Percentiles rank a stretch among this genome's conserved stretches.
phyloP scores from a whole-genome alignment of 1,140 invertebrate genomes.

The Ooceraea biroi region DNA sequence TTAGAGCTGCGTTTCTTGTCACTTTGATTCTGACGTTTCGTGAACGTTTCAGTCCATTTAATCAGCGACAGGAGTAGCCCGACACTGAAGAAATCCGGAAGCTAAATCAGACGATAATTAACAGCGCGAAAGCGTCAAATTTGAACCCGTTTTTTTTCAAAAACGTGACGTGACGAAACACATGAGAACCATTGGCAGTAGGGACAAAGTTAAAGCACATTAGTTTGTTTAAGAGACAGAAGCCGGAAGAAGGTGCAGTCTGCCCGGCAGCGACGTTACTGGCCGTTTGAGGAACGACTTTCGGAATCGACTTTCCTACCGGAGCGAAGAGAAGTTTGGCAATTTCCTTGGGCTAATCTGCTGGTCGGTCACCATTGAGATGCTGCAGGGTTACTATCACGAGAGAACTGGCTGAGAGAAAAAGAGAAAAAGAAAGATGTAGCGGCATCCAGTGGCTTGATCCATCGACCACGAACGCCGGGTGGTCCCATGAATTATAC shows the following conservation, averaged over 20 bases:
- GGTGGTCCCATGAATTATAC: constrained; percentile 86
- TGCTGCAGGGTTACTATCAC: constrained; percentile 79
- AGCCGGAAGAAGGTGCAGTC: constrained; percentile 11
- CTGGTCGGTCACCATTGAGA: constrained; percentile 86
- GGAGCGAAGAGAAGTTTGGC: constrained; percentile 85
- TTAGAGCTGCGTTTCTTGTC: no score
- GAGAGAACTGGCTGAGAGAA: constrained; percentile 2
- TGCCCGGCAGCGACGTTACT: constrained; percentile 47
- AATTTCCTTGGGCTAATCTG: constrained; percentile 86
- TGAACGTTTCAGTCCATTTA: no score
- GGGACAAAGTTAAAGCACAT: constrained; percentile 41
- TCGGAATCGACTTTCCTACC: constrained; percentile 84
- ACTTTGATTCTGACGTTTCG: no score
- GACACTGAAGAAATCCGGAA: no score
- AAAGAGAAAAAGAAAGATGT: no score
- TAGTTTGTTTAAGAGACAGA: constrained; percentile 59
- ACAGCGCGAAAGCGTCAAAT: no score
- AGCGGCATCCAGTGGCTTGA: constrained; percentile 45
- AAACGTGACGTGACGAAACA: no score
- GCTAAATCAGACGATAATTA: no score
- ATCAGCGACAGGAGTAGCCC: no score
- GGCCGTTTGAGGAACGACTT: constrained; percentile 83
- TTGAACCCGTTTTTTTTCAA: no score
- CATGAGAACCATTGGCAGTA: background rate
- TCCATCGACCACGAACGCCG: constrained; percentile 79